A percentile compares a stretch with the other conserved stretches of the same genome.
Conservation (phyloP, 1,140 invertebrate genomes). For the Neodiprion fabricii region DNA sequence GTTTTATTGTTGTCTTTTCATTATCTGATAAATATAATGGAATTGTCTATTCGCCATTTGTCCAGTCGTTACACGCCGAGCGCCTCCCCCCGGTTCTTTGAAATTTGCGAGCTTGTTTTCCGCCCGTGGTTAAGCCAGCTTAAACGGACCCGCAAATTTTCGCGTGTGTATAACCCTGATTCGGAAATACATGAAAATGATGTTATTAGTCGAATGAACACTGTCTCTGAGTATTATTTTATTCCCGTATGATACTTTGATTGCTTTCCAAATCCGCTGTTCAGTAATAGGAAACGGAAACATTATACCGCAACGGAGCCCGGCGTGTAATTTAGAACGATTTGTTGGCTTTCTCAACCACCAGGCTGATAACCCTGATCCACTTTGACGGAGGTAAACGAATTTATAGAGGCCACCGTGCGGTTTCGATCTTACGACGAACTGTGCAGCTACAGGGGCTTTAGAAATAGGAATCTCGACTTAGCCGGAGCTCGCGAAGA, state of each 20-base stretch:
- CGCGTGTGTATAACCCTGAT: not conserved
- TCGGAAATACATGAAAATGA: not conserved
- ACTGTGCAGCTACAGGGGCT: not conserved
- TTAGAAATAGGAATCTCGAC: not conserved
- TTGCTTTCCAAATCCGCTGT: not conserved
- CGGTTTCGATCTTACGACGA: not conserved
- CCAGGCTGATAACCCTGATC: not conserved
- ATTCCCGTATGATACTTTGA: not conserved
- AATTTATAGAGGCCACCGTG: not conserved
- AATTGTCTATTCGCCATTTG: slow-evolving; percentile 48
- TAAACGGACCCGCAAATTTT: not conserved
- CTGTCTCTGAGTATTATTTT: not conserved
- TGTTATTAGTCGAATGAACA: not conserved
- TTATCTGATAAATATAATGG: slow-evolving; percentile 56
- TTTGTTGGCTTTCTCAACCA: not conserved
- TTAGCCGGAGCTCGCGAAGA: not conserved
- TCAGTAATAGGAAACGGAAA: not conserved
- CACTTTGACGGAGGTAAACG: slow-evolving; percentile 4
- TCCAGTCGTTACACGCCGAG: slow-evolving; percentile 21
- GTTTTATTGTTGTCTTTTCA: slow-evolving; percentile 52
- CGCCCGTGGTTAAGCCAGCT: not conserved
- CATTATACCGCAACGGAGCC: too few species aligned
- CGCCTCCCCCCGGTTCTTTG: not conserved
- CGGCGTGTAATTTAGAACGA: not conserved
- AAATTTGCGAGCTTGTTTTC: slow-evolving; percentile 16